Evolutionary conservation across 2,113 vertebrate species (phyloP), one percentile per base, ranked within the genome.

Genomic region (Myiagra hebetior): DNA sequence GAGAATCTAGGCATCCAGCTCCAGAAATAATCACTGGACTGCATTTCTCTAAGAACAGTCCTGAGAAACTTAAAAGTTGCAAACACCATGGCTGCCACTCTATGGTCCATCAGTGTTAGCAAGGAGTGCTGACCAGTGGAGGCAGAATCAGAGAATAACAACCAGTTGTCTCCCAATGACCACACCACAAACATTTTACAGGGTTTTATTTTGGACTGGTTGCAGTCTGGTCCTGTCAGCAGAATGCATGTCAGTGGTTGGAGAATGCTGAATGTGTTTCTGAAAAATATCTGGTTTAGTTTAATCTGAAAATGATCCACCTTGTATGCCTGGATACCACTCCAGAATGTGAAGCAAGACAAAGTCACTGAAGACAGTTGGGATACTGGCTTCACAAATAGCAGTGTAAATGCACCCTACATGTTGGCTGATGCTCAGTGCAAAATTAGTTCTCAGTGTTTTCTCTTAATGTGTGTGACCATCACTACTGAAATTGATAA

Each of bases 131-230:
- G 75, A 52, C 50, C 60, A 27, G 31, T 8, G 21, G 4, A 13
- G 24, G 19, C 3, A 15, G 79, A 75, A 75, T 15, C 5, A 2
- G 9, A 21, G 56, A 10, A 19, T 57, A 55, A 72, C 3, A 63
- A 52, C 22, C 46, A 44, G 27, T 23, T 3, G 0, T 68, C 15
- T 77, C 35, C 63, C 1, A 2, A 3, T 4, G 4, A 46, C 39
- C 39, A 50, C 44, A 76, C 31, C 35, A 73, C 3, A 3, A 19
- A 64, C 14, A 7, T 63, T 91, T 87, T 39, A 69, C 55, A 57
- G 23, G 31, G 24, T 20, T 84, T 93, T 80, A 62, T 70, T 87
- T 44, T 70, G 24, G 28, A 87, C n/a, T 33, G 21, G 8, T 27
- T 68, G 49, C 27, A 50, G 20, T 42, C 59, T 44, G n/a, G 33